Evolutionary conservation across 2,797 vertebrate species (phyloP).

Genomic region (Acropternis orthonyx): DNA sequence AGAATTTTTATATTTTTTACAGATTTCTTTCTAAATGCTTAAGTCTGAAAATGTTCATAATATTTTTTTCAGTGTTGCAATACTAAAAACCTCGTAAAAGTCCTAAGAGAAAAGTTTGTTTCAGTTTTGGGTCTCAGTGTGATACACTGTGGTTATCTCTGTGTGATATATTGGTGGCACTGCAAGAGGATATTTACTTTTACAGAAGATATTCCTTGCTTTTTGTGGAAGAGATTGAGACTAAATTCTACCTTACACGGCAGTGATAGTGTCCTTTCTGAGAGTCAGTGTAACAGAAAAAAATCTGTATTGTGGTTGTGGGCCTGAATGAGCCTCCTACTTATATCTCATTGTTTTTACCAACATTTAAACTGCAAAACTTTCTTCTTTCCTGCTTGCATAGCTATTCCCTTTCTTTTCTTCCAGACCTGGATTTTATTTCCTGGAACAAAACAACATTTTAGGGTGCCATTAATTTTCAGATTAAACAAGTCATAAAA

Average conservation of each 20-base stretch:
- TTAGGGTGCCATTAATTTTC: slow-evolving; percentile 48
- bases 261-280: background rate
- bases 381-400: background rate
- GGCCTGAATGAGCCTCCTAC: background rate
- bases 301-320: background rate
- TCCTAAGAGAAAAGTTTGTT: background rate
- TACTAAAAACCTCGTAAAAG: background rate
- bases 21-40: background rate
- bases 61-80: background rate
- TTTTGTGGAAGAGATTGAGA: background rate
- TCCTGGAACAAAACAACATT: slow-evolving; percentile 46
- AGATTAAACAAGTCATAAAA: slow-evolving; percentile 56
- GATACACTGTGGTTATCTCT: background rate
- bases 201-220: background rate
- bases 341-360: background rate
- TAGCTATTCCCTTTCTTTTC: background rate
- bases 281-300: background rate
- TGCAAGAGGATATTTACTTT: background rate
- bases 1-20: background rate
- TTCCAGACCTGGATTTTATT: slow-evolving; percentile 41
- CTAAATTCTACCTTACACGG: background rate
- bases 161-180: background rate
- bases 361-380: background rate
- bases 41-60: background rate
- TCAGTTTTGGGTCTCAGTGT: background rate